Evolutionary conservation across 1,140 invertebrate genomes (phyloP).

Genomic region (Drosophila obscura): DNA sequence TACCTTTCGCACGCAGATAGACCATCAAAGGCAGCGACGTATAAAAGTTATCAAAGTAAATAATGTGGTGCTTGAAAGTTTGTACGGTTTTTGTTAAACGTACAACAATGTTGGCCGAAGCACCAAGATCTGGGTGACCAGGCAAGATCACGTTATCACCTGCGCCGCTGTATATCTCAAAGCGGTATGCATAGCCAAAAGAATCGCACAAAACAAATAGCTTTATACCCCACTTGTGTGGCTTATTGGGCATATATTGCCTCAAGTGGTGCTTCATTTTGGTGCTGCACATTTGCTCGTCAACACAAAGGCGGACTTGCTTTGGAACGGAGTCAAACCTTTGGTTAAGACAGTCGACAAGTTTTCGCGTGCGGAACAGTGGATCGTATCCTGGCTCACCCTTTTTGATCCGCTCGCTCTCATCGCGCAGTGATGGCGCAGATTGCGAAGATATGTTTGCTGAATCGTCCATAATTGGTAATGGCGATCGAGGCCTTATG

Average conservation of each 20-base stretch:
- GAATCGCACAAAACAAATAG: conserved; percentile 23
- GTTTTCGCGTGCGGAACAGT: too few relatives aligned
- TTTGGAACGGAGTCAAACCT: neutral
- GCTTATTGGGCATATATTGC: conserved; percentile 46
- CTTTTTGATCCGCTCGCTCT: conserved; percentile 34
- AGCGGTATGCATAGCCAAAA: conserved; percentile 18
- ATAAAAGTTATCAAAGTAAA: conserved; percentile 17
- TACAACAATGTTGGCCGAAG: conserved; percentile 15
- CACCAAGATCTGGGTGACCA: conserved; percentile 20
- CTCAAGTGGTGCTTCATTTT: conserved; percentile 41
- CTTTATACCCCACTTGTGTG: conserved; percentile 31
- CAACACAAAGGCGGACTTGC: conserved; percentile 3
- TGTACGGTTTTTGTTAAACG: conserved; percentile 6
- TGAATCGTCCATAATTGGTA: too few relatives aligned
- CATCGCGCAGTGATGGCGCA: conserved; percentile 39
- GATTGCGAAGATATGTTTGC: too few relatives aligned
- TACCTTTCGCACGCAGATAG: conserved; percentile 9
- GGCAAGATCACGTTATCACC: conserved; percentile 17
- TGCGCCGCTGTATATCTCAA: conserved; percentile 22
- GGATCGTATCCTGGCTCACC: conserved; percentile 30
- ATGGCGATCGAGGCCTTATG: too few relatives aligned
- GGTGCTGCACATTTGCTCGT: conserved; percentile 38
- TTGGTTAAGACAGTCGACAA: conserved; percentile 27
- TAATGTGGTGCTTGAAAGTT: conserved; percentile 7
- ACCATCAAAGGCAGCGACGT: conserved; percentile 16